Conservation (phyloP, 2,797 vertebrate species). For the Staurois parvus region DNA sequence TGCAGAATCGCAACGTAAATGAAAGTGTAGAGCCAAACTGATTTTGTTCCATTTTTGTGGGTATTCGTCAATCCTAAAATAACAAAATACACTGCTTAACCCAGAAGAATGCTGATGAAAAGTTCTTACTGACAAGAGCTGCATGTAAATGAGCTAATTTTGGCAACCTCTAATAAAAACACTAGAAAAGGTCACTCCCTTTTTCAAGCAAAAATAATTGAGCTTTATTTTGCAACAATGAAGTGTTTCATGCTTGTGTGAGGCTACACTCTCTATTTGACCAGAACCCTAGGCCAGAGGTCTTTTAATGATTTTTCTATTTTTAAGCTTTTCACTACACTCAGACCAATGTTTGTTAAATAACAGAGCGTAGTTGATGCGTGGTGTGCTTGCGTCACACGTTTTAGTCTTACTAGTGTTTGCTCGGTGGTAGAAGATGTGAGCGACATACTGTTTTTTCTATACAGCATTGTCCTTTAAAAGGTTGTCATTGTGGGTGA, state of each 20-base stretch:
- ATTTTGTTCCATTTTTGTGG: conserved; percentile 66
- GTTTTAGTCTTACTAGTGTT: conserved; percentile 16
- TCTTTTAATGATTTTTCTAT: conserved; percentile 9
- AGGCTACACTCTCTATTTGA: conserved; percentile 10
- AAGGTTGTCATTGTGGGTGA: too few relatives aligned
- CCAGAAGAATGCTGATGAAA: conserved; percentile 74
- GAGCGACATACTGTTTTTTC: neutral
- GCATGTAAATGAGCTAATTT: conserved; percentile 75
- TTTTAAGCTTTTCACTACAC: conserved; percentile 28
- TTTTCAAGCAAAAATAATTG: conserved; percentile 67
- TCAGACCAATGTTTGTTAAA: conserved; percentile 19
- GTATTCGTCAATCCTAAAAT: conserved; percentile 70
- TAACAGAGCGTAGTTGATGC: conserved; percentile 7
- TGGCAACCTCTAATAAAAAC: conserved; percentile 72
- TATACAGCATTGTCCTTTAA: too few relatives aligned
- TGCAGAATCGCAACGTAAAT: neutral
- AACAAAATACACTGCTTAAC: conserved; percentile 57
- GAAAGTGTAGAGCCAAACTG: conserved; percentile 50
- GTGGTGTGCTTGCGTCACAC: conserved; percentile 2
- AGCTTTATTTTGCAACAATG: conserved; percentile 49
- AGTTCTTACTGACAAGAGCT: conserved; percentile 69
- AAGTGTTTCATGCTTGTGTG: conserved; percentile 9
- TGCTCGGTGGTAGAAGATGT: conserved; percentile 21
- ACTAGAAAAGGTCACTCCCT: conserved; percentile 62
- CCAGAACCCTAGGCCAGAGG: conserved; percentile 6